Evolutionary conservation across 2,113 vertebrate species (phyloP), one percentile per base, ranked within the genome.

Genomic region (Trachemys scripta): DNA sequence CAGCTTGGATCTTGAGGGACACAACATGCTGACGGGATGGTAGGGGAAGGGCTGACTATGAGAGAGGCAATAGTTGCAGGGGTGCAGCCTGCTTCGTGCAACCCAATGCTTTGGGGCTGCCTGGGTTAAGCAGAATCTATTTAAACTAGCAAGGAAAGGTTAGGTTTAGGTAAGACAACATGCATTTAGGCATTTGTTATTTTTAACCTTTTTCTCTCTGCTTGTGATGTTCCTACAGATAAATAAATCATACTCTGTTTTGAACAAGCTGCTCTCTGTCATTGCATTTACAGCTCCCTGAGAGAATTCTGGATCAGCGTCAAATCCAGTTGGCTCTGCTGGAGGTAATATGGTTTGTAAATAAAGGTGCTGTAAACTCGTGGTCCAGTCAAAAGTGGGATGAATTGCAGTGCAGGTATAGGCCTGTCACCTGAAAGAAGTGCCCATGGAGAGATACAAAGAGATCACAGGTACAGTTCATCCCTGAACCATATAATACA

Each of bases 191-290:
- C 85, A 65, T 72, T 0, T 1, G 94, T 94, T 97, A 95, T 96
- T 94, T 97, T 96, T 97, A 97, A 96, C 35, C 84, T 50, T 81
- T 57, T 92, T 92, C 89, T 95, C 95, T 96, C 93, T 95, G 65
- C 84, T 75, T 90, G 89, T 91, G 95, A 94, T 80, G 89, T 62
- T 75, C 91, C 87, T 88, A 79, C 42, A 87, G 96, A 80, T 87
- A 94, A 75, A 91, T 87, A 91, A 96, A 96, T 12, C 12, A 75
- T 22, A 45, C 24, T 65, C 86, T 88, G 42, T 93, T 87, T 95
- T 91, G 87, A 93, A 88, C 62, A 75, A 79, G 51, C 69, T 75
- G 11, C 84, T 51, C 57, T 78, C 35, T 75, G 69, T 78, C 1
- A 1, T 10, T 79, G 79, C 81, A 59, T 92, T 87, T 45, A 87